These are phyloP conservation scores for Meteorus sp. DNA, from an alignment of 1,140 invertebrate species.

Conservation along the genomic window DNA sequence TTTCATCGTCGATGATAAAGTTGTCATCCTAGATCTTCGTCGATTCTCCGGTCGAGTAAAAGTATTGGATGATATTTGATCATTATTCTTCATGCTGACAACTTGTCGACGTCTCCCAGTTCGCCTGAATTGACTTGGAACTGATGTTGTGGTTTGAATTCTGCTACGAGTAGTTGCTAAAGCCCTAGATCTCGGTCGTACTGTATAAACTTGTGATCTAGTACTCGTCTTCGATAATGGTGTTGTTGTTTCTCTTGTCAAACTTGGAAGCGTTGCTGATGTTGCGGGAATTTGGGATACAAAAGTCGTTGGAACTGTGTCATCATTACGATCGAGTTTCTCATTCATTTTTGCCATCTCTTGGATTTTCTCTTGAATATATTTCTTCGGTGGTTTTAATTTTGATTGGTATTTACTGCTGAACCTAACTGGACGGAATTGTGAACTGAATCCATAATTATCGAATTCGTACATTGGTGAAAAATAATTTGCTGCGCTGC, in stretches of 20 bases:
- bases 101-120: neutral
- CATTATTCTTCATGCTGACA: neutral
- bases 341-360: neutral
- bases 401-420: constrained; percentile 36
- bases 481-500: neutral
- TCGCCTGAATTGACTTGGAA: neutral
- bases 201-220: neutral
- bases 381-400: neutral
- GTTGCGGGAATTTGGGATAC: constrained; percentile 17
- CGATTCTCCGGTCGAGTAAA: neutral
- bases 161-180: neutral
- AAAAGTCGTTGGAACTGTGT: neutral
- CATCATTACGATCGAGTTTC: too few species aligned
- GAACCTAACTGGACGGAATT: constrained; percentile 29
- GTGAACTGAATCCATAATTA: constrained; percentile 20
- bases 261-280: neutral
- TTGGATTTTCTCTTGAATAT: neutral
- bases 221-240: neutral
- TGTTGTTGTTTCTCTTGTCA: neutral
- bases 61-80: neutral
- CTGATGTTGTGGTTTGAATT: neutral
- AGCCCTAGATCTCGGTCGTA: neutral
- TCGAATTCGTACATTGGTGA: constrained; percentile 3
- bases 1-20: neutral
- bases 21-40: constrained; percentile 5